These are phyloP conservation scores for Drosophila kepulauana DNA, from an alignment of 1,140 invertebrate genomes.

Conservation along the genomic window DNA sequence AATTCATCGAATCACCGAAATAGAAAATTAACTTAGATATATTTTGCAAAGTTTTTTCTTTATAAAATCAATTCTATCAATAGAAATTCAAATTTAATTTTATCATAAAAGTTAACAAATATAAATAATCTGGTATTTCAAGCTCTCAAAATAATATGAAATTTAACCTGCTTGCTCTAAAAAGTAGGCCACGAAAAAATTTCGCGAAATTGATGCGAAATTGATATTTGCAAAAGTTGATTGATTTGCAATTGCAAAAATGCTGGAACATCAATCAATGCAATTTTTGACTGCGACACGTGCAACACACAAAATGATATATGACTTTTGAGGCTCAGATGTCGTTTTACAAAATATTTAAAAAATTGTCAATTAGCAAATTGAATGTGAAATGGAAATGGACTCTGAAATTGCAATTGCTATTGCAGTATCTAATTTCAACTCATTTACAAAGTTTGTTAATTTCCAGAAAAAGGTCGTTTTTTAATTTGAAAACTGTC, in stretches of 20 bases:
- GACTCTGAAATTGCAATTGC: constrained; percentile 14
- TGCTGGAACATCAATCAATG: constrained; percentile 57
- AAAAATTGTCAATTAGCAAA: constrained; percentile 56
- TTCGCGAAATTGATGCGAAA: background rate
- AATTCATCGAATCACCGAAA: too few relatives aligned
- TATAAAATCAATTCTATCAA: too few relatives aligned
- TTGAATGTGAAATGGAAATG: constrained; percentile 7
- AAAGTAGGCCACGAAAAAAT: constrained; percentile 12
- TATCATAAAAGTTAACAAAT: background rate
- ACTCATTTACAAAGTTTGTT: constrained; percentile 26
- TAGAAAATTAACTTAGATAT: too few relatives aligned
- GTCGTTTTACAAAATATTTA: constrained; percentile 15
- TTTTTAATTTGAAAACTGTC: constrained; percentile 37
- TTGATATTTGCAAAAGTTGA: constrained; percentile 56
- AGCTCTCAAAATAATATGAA: background rate
- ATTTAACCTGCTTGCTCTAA: background rate
- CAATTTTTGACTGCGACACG: constrained; percentile 50
- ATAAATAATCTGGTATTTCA: background rate
- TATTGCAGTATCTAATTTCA: constrained; percentile 30
- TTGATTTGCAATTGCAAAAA: constrained; percentile 57
- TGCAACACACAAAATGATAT: constrained; percentile 54
- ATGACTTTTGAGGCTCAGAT: constrained; percentile 56
- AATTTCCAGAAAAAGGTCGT: constrained; percentile 4
- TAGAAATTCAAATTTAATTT: too few relatives aligned
- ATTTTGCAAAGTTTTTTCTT: too few relatives aligned